These are phyloP conservation scores for Torymus tubicola DNA, from an alignment of 2,888 invertebrate species.

Conservation along the genomic window DNA sequence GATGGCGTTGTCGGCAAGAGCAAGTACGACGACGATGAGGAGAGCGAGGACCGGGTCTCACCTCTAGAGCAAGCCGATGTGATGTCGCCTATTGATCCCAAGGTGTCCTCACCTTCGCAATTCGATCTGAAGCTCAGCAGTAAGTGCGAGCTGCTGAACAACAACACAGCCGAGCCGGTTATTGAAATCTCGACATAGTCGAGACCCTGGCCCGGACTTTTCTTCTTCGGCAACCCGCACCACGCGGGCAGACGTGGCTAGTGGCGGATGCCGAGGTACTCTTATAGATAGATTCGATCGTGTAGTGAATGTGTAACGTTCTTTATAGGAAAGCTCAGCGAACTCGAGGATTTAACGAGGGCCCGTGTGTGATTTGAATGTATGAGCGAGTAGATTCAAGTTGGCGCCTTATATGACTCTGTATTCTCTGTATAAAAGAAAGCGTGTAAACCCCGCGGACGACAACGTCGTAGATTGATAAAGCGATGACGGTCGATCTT, in stretches of 20 bases:
- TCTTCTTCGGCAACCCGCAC: not conserved
- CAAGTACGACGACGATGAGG: slow-evolving; percentile 77
- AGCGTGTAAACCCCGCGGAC: not conserved
- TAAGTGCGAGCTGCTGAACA: slow-evolving; percentile 79
- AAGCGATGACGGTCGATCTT: slow-evolving; percentile 26
- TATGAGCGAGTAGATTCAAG: slow-evolving; percentile 20
- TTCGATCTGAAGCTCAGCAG: slow-evolving; percentile 73
- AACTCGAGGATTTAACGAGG: not conserved
- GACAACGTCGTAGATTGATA: slow-evolving; percentile 4
- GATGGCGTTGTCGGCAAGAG: slow-evolving; percentile 57
- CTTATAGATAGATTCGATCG: slow-evolving; percentile 12
- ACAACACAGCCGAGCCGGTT: slow-evolving; percentile 79
- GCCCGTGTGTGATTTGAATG: not conserved
- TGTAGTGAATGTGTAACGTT: not conserved
- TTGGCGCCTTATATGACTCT: slow-evolving; percentile 24
- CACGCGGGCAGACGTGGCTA: not conserved
- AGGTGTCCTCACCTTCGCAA: slow-evolving; percentile 65
- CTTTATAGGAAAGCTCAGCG: slow-evolving; percentile 1
- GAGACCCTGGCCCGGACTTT: slow-evolving; percentile 21
- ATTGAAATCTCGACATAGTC: slow-evolving; percentile 81
- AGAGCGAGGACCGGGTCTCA: slow-evolving; percentile 66
- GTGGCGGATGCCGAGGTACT: not conserved
- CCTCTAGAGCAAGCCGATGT: slow-evolving; percentile 68
- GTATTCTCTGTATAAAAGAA: slow-evolving; percentile 15
- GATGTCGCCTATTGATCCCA: slow-evolving; percentile 66